phyloP scores from a whole-genome alignment of 2,797 vertebrate genomes.

The Microctenopoma steveboyesi region DNA sequence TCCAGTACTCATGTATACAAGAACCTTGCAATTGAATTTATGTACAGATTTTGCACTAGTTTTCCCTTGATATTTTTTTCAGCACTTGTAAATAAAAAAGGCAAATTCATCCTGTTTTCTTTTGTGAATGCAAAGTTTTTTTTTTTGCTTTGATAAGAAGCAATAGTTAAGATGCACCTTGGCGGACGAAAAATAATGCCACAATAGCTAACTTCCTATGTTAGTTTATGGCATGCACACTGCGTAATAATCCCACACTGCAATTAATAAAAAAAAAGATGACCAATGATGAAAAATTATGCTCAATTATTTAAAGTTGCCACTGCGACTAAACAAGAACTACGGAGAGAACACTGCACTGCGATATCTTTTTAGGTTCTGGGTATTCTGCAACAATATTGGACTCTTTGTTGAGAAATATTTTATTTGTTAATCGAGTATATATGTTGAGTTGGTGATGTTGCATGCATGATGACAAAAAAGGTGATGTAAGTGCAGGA shows the following conservation, averaged over 20 bases:
- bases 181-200: not conserved
- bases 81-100: slow-evolving; percentile 85
- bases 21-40: slow-evolving; percentile 77
- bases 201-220: not conserved
- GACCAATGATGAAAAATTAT: not conserved
- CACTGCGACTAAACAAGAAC: not conserved
- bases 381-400: not conserved
- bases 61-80: slow-evolving; percentile 77
- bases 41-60: slow-evolving; percentile 87
- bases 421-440: slow-evolving; percentile 63
- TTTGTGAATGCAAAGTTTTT: slow-evolving; percentile 5
- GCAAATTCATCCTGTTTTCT: slow-evolving; percentile 43
- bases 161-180: not conserved
- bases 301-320: not conserved
- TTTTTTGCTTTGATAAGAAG: not conserved
- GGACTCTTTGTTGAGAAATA: slow-evolving; percentile 28
- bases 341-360: too few relatives aligned
- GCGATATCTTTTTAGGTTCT: not conserved
- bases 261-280: not conserved
- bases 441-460: slow-evolving; percentile 23
- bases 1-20: slow-evolving; percentile 81
- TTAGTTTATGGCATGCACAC: not conserved
- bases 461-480: slow-evolving; percentile 59
- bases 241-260: not conserved
- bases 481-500: slow-evolving; percentile 30